A percentile compares a stretch with the other conserved stretches of the same genome.
Conservation (phyloP, 2,888 invertebrate genomes). For the Euclidia mi region DNA sequence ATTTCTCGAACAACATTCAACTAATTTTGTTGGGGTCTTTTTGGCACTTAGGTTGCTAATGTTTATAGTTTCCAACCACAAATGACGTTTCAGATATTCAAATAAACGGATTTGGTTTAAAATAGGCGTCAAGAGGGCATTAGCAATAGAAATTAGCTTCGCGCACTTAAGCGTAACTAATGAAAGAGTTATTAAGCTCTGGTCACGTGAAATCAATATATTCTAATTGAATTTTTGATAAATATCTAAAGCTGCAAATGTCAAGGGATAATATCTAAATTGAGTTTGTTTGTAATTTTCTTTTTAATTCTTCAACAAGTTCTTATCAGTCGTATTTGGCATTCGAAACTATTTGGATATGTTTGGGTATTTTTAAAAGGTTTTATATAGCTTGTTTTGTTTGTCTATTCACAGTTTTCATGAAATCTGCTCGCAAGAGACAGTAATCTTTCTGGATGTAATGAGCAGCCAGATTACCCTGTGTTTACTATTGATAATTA, state of each 20-base stretch:
- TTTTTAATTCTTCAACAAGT: too few species aligned
- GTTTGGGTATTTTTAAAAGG: too few species aligned
- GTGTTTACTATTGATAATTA: too few species aligned
- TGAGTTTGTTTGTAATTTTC: too few species aligned
- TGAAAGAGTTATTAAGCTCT: constrained; percentile 31
- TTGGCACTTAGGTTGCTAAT: constrained; percentile 11
- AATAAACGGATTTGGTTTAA: constrained; percentile 30
- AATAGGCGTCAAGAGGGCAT: constrained; percentile 31
- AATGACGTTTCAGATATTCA: constrained; percentile 29
- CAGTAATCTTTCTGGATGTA: too few species aligned
- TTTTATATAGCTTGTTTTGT: too few species aligned
- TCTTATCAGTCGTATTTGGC: too few species aligned
- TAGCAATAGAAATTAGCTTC: constrained; percentile 33
- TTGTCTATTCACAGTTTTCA: background rate
- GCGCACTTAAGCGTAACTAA: constrained; percentile 34
- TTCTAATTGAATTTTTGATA: constrained; percentile 13
- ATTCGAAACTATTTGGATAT: too few species aligned
- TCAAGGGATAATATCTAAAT: too few species aligned
- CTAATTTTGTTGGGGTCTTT: constrained; percentile 16
- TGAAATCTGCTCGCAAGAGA: background rate
- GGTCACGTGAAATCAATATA: constrained; percentile 16
- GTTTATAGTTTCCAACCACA: constrained; percentile 5
- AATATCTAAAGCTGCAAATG: background rate
- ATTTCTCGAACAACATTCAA: constrained; percentile 4
- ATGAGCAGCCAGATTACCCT: too few species aligned